A percentile compares a stretch with the other conserved stretches of the same genome.
Evolutionary conservation across 1,140 invertebrate genomes (phyloP).

Genomic region (Mactra quadrangularis): DNA sequence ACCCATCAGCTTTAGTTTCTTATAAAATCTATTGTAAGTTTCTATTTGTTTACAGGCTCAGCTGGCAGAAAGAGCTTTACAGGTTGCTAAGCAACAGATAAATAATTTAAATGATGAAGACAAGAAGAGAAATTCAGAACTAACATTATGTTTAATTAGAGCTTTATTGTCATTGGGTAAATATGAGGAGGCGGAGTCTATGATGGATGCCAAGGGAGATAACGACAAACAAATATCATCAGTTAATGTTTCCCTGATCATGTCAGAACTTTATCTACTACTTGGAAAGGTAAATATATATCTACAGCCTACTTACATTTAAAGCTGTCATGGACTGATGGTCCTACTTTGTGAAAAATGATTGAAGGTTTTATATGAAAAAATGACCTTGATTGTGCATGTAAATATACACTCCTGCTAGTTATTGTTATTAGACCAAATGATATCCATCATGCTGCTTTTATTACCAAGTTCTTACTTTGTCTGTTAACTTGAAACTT

Average conservation of each 20-base stretch:
- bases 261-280: slow-evolving; percentile 12
- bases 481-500: too few species aligned
- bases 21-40: too few species aligned
- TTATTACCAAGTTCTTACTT: too few species aligned
- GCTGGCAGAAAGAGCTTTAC: slow-evolving; percentile 33
- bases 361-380: too few species aligned
- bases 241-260: background rate
- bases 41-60: slow-evolving; percentile 32
- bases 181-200: slow-evolving; percentile 42
- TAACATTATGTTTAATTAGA: background rate
- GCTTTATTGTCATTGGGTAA: slow-evolving; percentile 19
- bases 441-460: too few species aligned
- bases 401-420: too few species aligned
- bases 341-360: too few species aligned
- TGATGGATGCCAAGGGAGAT: slow-evolving; percentile 13
- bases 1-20: too few species aligned
- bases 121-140: background rate
- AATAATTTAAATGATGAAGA: background rate
- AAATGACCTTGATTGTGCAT: too few species aligned
- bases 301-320: too few species aligned
- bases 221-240: background rate
- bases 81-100: slow-evolving; percentile 31
- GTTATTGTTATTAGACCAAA: too few species aligned
- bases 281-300: slow-evolving; percentile 27
- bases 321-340: too few species aligned